Evolutionary conservation across 2,113 vertebrate genomes (phyloP), one percentile per base, ranked within the genome.

Genomic region (Otus sunia): DNA sequence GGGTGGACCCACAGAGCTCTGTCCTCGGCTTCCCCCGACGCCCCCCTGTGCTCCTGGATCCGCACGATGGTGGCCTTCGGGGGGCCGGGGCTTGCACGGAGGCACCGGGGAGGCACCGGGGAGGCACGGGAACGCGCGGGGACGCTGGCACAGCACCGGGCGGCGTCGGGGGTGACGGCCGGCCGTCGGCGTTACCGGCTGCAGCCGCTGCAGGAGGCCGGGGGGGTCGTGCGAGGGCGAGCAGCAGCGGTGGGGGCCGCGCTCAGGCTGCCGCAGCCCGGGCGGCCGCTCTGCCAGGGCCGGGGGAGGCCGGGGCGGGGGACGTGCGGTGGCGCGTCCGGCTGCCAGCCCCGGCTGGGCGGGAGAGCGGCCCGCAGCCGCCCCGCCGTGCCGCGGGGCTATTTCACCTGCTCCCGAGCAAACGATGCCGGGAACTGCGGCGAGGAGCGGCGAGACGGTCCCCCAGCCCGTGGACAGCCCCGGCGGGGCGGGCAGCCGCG

Each of bases 261-360:
- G n/a, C 19, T 30, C 23, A 2, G 32, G 23, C 25, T 55, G 52
- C 25, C 19, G 10, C 73, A 41, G 63, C 14, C 50, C 3, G 4
- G 22, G 30, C 49, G 53, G 66, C 49, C 17, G 12, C 55, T 75
- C 39, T 34, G 63, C 15, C 39, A 62, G 18, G 55, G 41, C 12
- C 10, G 20, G 36, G 21, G 21, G 20, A 55, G 30, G 6, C 29
- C 62, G 60, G 47, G 23, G 29, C 11, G 4, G n/a, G 8, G 29
- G 9, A 43, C 43, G 12, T 20, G 15, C 6, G 6, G 4, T 3
- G 1, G 37, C 16, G 11, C 9, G 2, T 39, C 29, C 10, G 6
- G 17, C 56, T 58, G 52, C 60, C 52, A 41, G 27, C 27, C 34
- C 71, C 5, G 7, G 21, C 55, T 25, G 26, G 10, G 19, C 6